Evolutionary conservation across 2,797 vertebrate genomes (phyloP).

Genomic region (Typhlichthys eigenmanni): DNA sequence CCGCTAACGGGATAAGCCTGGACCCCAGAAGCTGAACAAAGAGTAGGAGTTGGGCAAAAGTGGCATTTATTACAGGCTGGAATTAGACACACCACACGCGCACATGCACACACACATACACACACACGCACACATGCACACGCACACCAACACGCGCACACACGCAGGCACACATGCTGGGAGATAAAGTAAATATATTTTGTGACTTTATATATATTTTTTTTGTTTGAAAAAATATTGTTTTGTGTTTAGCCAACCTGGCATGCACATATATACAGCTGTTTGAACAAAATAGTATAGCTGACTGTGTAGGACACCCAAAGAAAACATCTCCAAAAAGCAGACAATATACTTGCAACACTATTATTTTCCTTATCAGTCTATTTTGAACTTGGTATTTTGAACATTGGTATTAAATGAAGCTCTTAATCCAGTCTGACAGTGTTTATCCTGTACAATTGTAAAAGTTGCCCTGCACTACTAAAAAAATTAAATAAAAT

Average conservation of each 20-base stretch:
- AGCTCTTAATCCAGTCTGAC: no score
- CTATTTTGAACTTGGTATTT: no score
- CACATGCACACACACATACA: background rate
- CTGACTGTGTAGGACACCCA: background rate
- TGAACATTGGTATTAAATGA: no score
- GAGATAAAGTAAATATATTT: no score
- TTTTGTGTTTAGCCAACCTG: conserved; percentile 12
- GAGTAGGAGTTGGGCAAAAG: background rate
- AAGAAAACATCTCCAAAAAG: background rate
- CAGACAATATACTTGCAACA: background rate
- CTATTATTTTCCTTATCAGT: background rate
- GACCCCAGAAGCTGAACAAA: background rate
- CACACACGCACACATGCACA: background rate
- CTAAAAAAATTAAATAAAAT: no score
- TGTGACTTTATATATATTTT: no score
- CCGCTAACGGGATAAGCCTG: conserved; percentile 22
- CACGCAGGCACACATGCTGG: background rate
- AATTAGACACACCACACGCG: background rate
- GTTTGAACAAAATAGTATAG: conserved; percentile 1
- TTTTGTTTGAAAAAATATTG: background rate
- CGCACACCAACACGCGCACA: background rate
- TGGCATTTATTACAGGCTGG: conserved; percentile 11
- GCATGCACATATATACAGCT: conserved; percentile 13
- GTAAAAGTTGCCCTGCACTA: no score
- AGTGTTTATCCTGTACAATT: no score